Evolutionary conservation across 2,888 invertebrate genomes (phyloP).

Genomic region (Rhopalosiphum nymphaeae): DNA sequence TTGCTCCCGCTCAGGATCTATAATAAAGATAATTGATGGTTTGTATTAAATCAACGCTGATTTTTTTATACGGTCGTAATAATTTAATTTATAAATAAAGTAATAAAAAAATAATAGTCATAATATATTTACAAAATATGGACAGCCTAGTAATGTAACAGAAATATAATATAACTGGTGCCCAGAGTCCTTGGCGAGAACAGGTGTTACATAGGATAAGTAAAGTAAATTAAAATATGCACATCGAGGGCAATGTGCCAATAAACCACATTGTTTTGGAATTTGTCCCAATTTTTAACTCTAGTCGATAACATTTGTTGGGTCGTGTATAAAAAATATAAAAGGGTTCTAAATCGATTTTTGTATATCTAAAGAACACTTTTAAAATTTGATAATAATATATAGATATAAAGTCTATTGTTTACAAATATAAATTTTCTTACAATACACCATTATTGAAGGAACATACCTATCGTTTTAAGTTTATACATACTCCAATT

Average conservation of each 20-base stretch:
- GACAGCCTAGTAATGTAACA: constrained; percentile 26
- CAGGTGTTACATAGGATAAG: constrained; percentile 57
- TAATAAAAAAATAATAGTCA: constrained; percentile 28
- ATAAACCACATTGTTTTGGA: constrained; percentile 42
- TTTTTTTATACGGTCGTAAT: constrained; percentile 4
- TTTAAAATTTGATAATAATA: not conserved
- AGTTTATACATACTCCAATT: not conserved
- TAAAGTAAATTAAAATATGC: constrained; percentile 41
- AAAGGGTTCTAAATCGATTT: constrained; percentile 34
- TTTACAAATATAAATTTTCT: not conserved
- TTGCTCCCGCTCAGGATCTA: not conserved
- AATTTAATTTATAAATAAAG: constrained; percentile 31
- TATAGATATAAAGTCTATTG: not conserved
- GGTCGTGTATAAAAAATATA: not conserved
- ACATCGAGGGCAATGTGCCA: constrained; percentile 29
- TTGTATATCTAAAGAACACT: not conserved
- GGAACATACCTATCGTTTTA: not conserved
- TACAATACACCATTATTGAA: not conserved
- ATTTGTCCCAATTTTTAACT: constrained; percentile 45
- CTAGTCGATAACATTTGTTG: constrained; percentile 24
- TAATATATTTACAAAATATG: constrained; percentile 24
- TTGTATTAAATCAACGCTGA: constrained; percentile 14
- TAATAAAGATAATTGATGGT: constrained; percentile 1
- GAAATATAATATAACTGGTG: constrained; percentile 35
- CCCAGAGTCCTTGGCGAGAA: constrained; percentile 49